These are phyloP conservation scores for Platyura marginata DNA, from an alignment of 1,140 invertebrate species.

Conservation along the genomic window DNA sequence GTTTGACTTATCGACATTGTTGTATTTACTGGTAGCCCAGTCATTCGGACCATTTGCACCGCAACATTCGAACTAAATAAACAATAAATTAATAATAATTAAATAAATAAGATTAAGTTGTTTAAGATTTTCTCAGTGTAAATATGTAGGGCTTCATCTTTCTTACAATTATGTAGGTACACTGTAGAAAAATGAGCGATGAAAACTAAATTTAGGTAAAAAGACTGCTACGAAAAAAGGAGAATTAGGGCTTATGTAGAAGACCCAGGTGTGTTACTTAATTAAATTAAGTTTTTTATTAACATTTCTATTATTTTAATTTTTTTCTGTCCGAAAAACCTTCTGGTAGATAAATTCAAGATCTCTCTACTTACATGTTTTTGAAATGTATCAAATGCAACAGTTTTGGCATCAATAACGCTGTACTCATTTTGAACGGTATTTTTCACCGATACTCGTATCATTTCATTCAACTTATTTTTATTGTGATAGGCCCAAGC, in stretches of 20 bases:
- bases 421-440: slow-evolving; percentile 52
- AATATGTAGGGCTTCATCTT: neutral
- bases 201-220: neutral
- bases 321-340: neutral
- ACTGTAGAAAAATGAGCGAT: neutral
- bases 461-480: slow-evolving; percentile 40
- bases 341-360: slow-evolving; percentile 6
- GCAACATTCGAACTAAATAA: slow-evolving; percentile 44
- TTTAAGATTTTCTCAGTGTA: neutral
- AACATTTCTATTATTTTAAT: neutral
- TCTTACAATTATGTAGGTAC: neutral
- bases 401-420: slow-evolving; percentile 34
- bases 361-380: slow-evolving; percentile 28
- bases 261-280: too few relatives aligned
- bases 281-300: too few relatives aligned
- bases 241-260: slow-evolving; percentile 1
- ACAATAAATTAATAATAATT: slow-evolving; percentile 5
- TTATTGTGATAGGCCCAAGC: slow-evolving; percentile 52
- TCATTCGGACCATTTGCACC: slow-evolving; percentile 48
- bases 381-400: slow-evolving; percentile 52
- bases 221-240: slow-evolving; percentile 2
- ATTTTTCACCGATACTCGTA: slow-evolving; percentile 37
- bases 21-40: slow-evolving; percentile 46
- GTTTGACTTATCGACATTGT: slow-evolving; percentile 22
- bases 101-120: neutral